These are phyloP conservation scores for Ips nitidus DNA, from an alignment of 1,140 invertebrate genomes.

Conservation along the genomic window DNA sequence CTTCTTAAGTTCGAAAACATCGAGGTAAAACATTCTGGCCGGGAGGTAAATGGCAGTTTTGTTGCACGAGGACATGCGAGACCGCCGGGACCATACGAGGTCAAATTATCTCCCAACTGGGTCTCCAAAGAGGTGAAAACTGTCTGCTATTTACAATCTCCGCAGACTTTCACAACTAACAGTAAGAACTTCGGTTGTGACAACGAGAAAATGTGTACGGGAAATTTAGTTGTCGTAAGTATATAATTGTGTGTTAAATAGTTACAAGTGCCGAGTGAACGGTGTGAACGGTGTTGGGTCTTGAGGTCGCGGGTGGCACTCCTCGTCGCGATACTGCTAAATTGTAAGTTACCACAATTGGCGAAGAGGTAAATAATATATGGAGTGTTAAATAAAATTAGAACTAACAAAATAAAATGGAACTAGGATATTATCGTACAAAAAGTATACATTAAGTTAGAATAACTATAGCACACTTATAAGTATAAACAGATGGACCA, in stretches of 20 bases:
- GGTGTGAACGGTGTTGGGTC: no score
- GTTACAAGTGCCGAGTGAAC: constrained; percentile 16
- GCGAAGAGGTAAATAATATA: no score
- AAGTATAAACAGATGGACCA: no score
- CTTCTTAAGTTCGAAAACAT: constrained; percentile 1
- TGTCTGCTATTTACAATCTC: constrained; percentile 40
- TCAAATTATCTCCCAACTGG: constrained; percentile 40
- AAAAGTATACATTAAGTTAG: no score
- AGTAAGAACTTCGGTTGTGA: constrained; percentile 15
- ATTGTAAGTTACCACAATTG: no score
- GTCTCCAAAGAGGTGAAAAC: constrained; percentile 41
- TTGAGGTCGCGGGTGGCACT: no score
- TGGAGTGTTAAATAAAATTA: no score
- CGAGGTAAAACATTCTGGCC: constrained; percentile 1
- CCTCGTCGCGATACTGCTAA: no score
- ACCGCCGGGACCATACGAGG: constrained; percentile 30
- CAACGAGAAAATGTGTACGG: constrained; percentile 28
- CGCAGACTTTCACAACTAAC: constrained; percentile 26
- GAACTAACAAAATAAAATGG: no score
- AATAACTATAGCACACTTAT: no score
- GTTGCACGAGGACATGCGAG: constrained; percentile 39
- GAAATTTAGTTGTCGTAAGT: constrained; percentile 36
- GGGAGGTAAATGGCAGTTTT: constrained; percentile 31
- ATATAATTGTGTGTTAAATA: constrained; percentile 17
- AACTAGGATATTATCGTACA: no score